phyloP scores from a whole-genome alignment of 2,113 vertebrate genomes.

The Atherinomorus stipes region DNA sequence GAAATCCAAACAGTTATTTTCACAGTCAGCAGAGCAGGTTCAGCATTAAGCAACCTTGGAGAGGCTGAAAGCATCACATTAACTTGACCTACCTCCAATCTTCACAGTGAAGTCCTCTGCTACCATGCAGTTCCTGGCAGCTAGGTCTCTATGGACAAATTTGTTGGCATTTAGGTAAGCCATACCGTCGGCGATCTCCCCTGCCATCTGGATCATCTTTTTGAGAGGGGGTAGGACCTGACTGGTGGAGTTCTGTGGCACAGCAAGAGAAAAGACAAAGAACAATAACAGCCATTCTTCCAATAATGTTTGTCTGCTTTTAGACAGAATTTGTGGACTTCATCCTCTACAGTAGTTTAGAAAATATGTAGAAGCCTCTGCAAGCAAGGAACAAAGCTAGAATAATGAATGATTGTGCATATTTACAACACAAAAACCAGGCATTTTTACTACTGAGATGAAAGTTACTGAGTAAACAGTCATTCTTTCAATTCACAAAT shows the following conservation, averaged over 20 bases:
- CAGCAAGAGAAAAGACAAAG: slow-evolving; percentile 17
- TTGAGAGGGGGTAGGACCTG: slow-evolving; percentile 92
- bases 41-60: slow-evolving; percentile 25
- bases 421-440: too few species aligned
- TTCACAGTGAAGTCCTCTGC: slow-evolving; percentile 98
- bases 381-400: too few species aligned
- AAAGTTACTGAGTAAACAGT: too few species aligned
- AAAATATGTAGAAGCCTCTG: too few species aligned
- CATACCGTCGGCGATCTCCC: slow-evolving; percentile 98
- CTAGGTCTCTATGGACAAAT: slow-evolving; percentile 97
- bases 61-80: slow-evolving; percentile 16
- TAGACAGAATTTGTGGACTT: neutral
- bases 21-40: slow-evolving; percentile 19
- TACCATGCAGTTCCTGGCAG: slow-evolving; percentile 99
- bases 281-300: neutral
- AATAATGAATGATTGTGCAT: too few species aligned
- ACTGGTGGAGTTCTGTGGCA: slow-evolving; percentile 86
- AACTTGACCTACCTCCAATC: slow-evolving; percentile 89
- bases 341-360: too few species aligned
- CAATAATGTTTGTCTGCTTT: neutral
- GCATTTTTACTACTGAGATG: too few species aligned
- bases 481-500: too few species aligned
- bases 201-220: slow-evolving; percentile 99
- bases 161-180: slow-evolving; percentile 99
- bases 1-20: slow-evolving; percentile 57